Evolutionary conservation across 2,797 vertebrate species (phyloP).

Genomic region (Coreius guichenoti): DNA sequence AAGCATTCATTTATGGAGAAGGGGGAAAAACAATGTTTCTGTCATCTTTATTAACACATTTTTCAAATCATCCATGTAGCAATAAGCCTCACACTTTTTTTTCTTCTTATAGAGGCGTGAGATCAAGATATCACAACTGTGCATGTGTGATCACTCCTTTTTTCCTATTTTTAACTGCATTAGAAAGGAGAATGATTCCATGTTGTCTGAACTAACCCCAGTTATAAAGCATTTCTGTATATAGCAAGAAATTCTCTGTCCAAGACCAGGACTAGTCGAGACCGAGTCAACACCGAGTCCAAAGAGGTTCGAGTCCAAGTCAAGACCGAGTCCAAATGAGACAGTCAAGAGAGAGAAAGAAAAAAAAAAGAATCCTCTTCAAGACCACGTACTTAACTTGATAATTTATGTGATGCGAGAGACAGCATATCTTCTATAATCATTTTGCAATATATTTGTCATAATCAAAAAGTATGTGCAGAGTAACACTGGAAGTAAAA

Average conservation of each 20-base stretch:
- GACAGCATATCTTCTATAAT: too few species aligned
- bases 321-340: too few species aligned
- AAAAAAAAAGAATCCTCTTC: too few species aligned
- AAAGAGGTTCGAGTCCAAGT: too few species aligned
- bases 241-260: neutral
- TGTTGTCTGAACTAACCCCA: neutral
- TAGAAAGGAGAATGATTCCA: neutral
- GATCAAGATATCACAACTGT: constrained; percentile 8
- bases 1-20: neutral
- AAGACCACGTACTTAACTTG: too few species aligned
- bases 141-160: constrained; percentile 14
- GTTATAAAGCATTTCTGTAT: neutral
- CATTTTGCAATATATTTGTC: too few species aligned
- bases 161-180: constrained; percentile 13
- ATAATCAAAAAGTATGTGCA: too few species aligned
- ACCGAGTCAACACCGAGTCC: too few species aligned
- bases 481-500: too few species aligned
- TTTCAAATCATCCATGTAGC: constrained; percentile 2
- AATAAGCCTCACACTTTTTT: neutral
- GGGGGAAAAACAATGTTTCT: neutral
- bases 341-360: too few species aligned
- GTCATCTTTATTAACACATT: constrained; percentile 13
- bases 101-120: neutral
- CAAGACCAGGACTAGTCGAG: too few species aligned
- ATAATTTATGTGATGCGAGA: too few species aligned